phyloP scores from a whole-genome alignment of 2,113 vertebrate genomes.

The Thomomys bottae region DNA sequence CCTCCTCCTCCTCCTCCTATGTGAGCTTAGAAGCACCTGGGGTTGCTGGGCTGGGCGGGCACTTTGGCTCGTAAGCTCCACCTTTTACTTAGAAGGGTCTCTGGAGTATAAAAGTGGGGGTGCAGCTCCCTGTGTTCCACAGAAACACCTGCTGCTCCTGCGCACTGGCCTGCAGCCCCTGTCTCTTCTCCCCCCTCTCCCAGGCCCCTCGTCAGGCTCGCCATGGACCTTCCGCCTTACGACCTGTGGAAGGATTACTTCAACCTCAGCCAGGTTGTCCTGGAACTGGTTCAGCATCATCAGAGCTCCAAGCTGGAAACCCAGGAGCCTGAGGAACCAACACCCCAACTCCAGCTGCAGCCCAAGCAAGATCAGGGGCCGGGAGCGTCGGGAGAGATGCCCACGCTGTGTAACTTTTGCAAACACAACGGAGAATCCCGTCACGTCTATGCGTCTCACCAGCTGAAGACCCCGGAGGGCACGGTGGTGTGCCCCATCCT shows the following conservation, averaged over 20 bases:
- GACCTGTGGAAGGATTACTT: conserved; percentile 83
- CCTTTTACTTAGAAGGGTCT: conserved; percentile 69
- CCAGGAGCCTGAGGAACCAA: background rate
- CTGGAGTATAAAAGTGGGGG: conserved; percentile 70
- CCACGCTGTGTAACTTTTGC: conserved; percentile 86
- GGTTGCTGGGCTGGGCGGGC: conserved; percentile 26
- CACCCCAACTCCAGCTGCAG: background rate
- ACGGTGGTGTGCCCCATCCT: conserved; percentile 88
- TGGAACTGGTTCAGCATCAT: conserved; percentile 27
- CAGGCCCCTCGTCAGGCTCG: background rate
- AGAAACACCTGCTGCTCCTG: background rate
- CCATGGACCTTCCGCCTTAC: conserved; percentile 57
- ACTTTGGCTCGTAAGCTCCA: conserved; percentile 79
- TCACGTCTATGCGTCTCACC: conserved; percentile 86
- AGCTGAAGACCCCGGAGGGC: conserved; percentile 85
- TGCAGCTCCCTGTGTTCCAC: conserved; percentile 19
- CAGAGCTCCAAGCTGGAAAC: background rate
- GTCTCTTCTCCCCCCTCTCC: background rate
- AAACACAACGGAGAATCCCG: conserved; percentile 89
- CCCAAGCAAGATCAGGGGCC: rapidly evolving
- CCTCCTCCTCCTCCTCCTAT: background rate
- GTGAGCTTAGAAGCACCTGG: background rate
- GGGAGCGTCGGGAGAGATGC: rapidly evolving
- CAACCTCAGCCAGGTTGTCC: conserved; percentile 72
- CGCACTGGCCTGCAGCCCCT: background rate